Base-by-base conservation (phyloP, 2,113 vertebrate genomes). In the Helogale parvula region DNA sequence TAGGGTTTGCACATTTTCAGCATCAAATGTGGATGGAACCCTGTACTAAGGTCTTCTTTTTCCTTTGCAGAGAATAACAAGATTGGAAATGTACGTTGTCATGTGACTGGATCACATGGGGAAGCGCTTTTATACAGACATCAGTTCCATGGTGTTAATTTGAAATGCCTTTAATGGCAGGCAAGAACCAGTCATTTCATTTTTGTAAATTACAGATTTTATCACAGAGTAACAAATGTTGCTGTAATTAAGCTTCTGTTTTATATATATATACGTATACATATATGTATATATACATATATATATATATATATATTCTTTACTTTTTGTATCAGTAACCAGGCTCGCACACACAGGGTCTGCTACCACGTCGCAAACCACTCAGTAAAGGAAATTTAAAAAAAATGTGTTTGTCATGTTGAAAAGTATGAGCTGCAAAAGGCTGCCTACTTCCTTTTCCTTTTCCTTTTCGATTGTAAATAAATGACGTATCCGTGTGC, bases 81-180 rank as follows among this genome's bases (percentile, higher is more conserved):
- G 96, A 99, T 98, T 98, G 99, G 99, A 99, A 99, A 98, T 99
- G 98, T 99, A 98, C 97, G 98, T 99, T 99, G 98, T 98, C 99
- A 99, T 99, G 99, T 99, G 99, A 99, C 99, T 98, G 98, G 99
- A 99, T 99, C 99, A 99, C 99, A 99, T 99, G 99, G 99, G 98
- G 99, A 99, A 98, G 98, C 98, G 99, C 98, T 99, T 99, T 99
- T 99, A 98, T 99, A 99, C 99, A 99, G 99, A 99, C 99, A 99
- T 99, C 99, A 99, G 99, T 99, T 99, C 99, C 99, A 99, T 99
- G 99, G 99, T 99, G 99, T 99, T 99, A 99, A 99, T 99, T 99
- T 99, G 99, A 99, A 99, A 99, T 99, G 99, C 99, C 99, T 99
- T 99, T 99, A 99, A 99, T 99, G 99, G 99, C 99, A 99, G 99